Conservation (phyloP, 64 coral and sea anemone genomes). For the Astreopora myriophthalma region DNA sequence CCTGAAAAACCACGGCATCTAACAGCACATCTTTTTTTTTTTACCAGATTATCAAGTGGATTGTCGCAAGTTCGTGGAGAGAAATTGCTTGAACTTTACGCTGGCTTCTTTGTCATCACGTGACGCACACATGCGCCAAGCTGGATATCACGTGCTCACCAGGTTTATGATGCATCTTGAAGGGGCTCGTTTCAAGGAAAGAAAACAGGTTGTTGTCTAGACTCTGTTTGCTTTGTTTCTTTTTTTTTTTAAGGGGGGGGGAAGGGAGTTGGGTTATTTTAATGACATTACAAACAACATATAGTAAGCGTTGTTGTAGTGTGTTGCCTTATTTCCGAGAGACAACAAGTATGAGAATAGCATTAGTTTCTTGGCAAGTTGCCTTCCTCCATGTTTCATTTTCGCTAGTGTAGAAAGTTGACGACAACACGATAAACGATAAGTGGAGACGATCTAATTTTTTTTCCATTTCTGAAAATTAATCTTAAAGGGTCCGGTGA, state of each 20-base stretch:
- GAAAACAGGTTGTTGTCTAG: slow-evolving; percentile 60
- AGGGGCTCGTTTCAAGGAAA: slow-evolving; percentile 71
- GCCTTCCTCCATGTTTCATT: too few relatives aligned
- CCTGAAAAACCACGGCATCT: background rate
- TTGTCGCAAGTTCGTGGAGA: slow-evolving; percentile 87
- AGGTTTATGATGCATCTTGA: slow-evolving; percentile 77
- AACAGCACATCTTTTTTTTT: background rate
- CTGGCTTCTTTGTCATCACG: slow-evolving; percentile 83
- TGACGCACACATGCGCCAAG: slow-evolving; percentile 81
- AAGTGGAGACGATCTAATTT: too few relatives aligned
- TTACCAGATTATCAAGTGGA: slow-evolving; percentile 76
- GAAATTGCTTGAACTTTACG: slow-evolving; percentile 59
- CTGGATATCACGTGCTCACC: slow-evolving; percentile 78
- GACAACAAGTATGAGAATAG: too few relatives aligned
- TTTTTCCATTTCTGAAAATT: too few relatives aligned
- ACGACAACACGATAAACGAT: too few relatives aligned
- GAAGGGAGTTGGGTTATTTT: too few relatives aligned
- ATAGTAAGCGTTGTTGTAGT: too few relatives aligned
- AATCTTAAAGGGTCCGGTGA: too few relatives aligned
- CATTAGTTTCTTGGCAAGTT: too few relatives aligned
- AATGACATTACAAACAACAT: too few relatives aligned
- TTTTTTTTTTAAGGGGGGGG: background rate
- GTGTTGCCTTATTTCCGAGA: too few relatives aligned
- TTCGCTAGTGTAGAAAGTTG: too few relatives aligned
- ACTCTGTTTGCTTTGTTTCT: background rate